Evolutionary conservation across 1,140 invertebrate genomes (phyloP), one percentile per base, ranked within the genome.

Genomic region (Dreissena polymorpha): DNA sequence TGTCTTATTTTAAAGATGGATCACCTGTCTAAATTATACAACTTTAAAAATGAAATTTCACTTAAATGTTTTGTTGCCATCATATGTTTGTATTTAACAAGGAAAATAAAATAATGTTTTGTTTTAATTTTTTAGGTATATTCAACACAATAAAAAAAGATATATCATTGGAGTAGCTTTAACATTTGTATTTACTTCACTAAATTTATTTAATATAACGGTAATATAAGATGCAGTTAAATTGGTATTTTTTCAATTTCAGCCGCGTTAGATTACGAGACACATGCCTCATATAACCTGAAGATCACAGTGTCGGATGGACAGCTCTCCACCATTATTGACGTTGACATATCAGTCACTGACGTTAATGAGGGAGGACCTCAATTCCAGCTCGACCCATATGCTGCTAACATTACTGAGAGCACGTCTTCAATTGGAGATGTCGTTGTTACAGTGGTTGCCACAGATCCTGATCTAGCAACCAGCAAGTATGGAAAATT

Each of bases 341-440:
- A 70, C 53, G 72, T 90, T 10, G 84, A 83, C 25, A 81, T 91
- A n/a, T 67, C 76, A 18, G 86, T 91, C 12, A 74, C 85, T 23
- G 87, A 90, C 60, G 81, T 89, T 8, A 91, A 91, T 70, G 88
- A 91, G n/a, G 86, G 86, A 5, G 65, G 82, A 10, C 90, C 90
- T 0, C 69, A 74, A 0, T 83, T 78, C 50, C 85, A 83, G 50
- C 14, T 71, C 16, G 71, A 65, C 13, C n/a, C 73, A 10, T 85
- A 68, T 27, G 70, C 85, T 12, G 75, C 70, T 1, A 60, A 55
- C 18, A 57, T 74, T 21, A 74, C 85, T 14, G 51, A 67, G 14
- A 87, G 88, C 72, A 69, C 60, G 39, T 39, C 77, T 3, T 65
- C 75, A n/a, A 80, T 86, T 23, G 85, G 84, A 10, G 57, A 73